Base-by-base conservation (phyloP, 2,888 invertebrate genomes). In the Drosophila kuntzei region DNA sequence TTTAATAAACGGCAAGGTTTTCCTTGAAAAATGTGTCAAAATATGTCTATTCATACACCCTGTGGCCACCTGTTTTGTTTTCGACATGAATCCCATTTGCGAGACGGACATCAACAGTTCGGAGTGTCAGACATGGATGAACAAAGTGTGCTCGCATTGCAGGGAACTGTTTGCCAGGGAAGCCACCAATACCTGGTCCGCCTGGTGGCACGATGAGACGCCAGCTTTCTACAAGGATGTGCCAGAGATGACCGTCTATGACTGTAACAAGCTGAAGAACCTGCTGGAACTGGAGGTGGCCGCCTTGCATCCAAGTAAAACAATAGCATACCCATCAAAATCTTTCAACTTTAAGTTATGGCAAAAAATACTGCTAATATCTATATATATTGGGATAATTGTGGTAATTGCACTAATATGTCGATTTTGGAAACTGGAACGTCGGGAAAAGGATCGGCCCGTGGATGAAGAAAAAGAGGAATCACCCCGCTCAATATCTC, bases 71-170 rank as follows among this genome's bases (percentile, higher is more conserved):
- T 6, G 8, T 59, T 63, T 49, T 47, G 32, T 22, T 63, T 29
- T 51, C 37, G 43, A 22, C 16, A 81, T 85, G 89, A 79, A 89
- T 73, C 79, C 82, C 25, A 55, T 47, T 53, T 82, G 88, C 54
- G 37, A 59, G 18, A 32, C 29, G 34, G 61, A 88, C 36, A 68
- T 86, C 14, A 37, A 58, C 14, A 55, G 25, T 14, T 14, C 54
- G 2, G 70, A 71, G 46, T 82, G 82, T 49, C 87, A 88, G 39
- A 18, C 22, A 3, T 82, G 89, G 82, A 86, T 82, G 89, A 46
- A 8, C 5, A 39, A 51, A 1, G 89, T 88, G 0, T 79, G 41
- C 14, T 50, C 32, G 3, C 67, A 32, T 34, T 82, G 82, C 43
- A 37, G 68, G 2, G 49, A 82, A 2, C 63, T 79, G 12, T 71